A percentile compares a stretch with the other conserved stretches of the same genome.
Evolutionary conservation across 2,888 invertebrate species (phyloP).

Genomic region (Nasonovia ribisnigri): DNA sequence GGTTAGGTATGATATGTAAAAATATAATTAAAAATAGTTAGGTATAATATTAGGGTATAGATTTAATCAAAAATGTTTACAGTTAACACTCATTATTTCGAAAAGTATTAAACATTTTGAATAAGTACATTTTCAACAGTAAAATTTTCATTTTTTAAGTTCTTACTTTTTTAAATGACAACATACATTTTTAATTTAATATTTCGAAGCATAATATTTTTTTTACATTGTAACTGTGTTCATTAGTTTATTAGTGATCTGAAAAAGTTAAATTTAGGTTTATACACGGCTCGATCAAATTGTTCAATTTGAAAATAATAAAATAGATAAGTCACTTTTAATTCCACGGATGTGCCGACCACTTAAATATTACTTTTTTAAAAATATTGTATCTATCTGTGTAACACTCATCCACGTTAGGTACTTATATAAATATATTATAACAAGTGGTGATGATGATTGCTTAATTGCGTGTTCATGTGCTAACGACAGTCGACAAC

Average conservation of each 20-base stretch:
- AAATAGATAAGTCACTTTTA: background rate
- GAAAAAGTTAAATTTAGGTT: too few species aligned
- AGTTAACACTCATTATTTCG: background rate
- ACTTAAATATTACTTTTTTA: background rate
- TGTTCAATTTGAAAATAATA: too few species aligned
- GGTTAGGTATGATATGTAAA: background rate
- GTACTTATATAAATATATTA: background rate
- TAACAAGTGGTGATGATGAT: background rate
- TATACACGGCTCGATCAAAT: too few species aligned
- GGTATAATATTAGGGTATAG: too few species aligned
- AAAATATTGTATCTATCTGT: background rate
- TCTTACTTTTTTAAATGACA: too few species aligned
- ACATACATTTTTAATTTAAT: background rate
- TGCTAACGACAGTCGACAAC: background rate
- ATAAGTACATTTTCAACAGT: background rate
- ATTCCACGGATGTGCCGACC: background rate
- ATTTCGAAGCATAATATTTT: background rate
- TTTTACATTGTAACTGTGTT: background rate
- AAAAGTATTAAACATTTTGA: background rate
- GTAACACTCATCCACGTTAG: background rate
- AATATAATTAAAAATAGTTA: too few species aligned
- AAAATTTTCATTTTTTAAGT: too few species aligned
- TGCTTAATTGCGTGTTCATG: background rate
- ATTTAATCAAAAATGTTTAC: background rate
- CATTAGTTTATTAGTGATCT: too few species aligned